These are phyloP conservation scores for Apus apus DNA, from an alignment of 2,113 vertebrate species.

Conservation along the genomic window DNA sequence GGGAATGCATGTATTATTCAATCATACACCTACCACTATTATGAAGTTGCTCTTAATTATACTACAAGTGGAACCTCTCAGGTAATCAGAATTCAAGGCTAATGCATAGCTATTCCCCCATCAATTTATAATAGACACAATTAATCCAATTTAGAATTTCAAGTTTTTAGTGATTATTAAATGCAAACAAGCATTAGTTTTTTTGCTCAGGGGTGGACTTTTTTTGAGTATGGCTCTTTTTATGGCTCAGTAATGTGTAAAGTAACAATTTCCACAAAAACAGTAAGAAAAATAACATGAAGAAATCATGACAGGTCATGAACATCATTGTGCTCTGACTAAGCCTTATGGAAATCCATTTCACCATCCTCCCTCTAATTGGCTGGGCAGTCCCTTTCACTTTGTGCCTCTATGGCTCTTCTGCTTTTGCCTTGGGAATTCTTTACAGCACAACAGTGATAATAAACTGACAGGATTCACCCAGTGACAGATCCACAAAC, in stretches of 20 bases:
- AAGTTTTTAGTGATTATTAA: conserved; percentile 68
- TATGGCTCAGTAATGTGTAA: background rate
- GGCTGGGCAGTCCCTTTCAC: background rate
- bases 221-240: background rate
- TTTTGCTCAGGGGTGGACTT: conserved; percentile 23
- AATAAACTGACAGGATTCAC: background rate
- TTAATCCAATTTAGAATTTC: conserved; percentile 74
- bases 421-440: background rate
- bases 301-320: background rate
- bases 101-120: conserved; percentile 69
- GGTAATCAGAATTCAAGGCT: conserved; percentile 74
- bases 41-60: conserved; percentile 72
- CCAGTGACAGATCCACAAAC: background rate
- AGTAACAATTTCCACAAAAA: background rate
- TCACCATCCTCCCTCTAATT: background rate
- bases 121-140: conserved; percentile 72
- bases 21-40: conserved; percentile 57
- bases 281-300: background rate
- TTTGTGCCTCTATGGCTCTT: background rate
- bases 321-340: background rate
- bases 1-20: conserved; percentile 66
- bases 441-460: background rate
- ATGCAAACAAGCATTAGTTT: conserved; percentile 55
- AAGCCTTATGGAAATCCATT: background rate
- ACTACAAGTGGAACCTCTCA: conserved; percentile 72